These are phyloP conservation scores for Carcina quercana DNA, from an alignment of 2,888 invertebrate species.

Conservation along the genomic window DNA sequence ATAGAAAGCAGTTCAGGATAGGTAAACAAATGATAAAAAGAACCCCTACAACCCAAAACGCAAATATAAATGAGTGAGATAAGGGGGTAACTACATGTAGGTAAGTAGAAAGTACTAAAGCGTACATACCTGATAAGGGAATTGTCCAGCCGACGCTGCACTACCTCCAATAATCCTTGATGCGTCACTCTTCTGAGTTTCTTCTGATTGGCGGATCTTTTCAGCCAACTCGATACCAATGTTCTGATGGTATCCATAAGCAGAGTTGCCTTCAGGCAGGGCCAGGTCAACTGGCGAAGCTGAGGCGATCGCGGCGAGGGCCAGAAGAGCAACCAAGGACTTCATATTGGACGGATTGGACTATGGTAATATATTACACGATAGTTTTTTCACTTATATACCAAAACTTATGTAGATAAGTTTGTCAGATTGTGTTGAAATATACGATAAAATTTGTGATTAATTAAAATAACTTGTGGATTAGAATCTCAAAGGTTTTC, in stretches of 20 bases:
- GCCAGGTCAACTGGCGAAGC: conserved; percentile 3
- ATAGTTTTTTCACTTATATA: too few relatives aligned
- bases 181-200: conserved; percentile 14
- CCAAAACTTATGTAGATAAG: too few relatives aligned
- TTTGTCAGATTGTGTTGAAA: too few relatives aligned
- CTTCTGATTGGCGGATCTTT: conserved; percentile 14
- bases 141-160: conserved; percentile 27
- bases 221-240: conserved; percentile 16
- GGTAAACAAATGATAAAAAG: background rate
- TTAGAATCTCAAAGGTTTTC: too few relatives aligned
- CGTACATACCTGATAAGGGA: conserved; percentile 38
- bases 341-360: too few relatives aligned
- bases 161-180: conserved; percentile 37
- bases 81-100: background rate
- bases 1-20: background rate
- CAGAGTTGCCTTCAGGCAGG: conserved; percentile 7
- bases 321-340: conserved; percentile 10
- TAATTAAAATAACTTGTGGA: too few relatives aligned
- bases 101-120: background rate
- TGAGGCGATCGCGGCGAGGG: conserved; percentile 9
- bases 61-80: background rate
- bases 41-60: background rate
- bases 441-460: too few relatives aligned
- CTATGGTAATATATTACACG: too few relatives aligned
- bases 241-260: conserved; percentile 14